Evolutionary conservation across 2,797 vertebrate species (phyloP).

Genomic region (Ctenosaura bakeri): DNA sequence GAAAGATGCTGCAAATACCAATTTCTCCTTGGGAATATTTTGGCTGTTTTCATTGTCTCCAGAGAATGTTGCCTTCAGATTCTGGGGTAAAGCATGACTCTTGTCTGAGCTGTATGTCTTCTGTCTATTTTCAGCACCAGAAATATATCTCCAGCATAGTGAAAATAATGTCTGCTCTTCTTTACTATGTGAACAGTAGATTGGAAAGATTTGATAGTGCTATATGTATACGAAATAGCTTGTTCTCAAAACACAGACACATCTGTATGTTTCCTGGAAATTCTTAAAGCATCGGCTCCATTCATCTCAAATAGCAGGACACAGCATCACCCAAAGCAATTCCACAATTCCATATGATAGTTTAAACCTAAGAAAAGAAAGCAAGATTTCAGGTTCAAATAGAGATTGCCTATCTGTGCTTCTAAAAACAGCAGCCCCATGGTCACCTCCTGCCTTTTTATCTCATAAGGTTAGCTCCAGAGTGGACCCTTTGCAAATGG

Average conservation of each 20-base stretch:
- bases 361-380: background rate
- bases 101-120: constrained; percentile 4
- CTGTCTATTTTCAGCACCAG: background rate
- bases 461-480: too few relatives aligned
- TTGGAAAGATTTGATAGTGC: constrained; percentile 20
- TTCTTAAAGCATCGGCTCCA: background rate
- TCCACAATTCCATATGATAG: background rate
- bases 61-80: background rate
- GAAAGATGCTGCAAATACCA: background rate
- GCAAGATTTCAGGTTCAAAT: too few relatives aligned
- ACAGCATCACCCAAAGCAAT: background rate
- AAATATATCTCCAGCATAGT: background rate
- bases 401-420: too few relatives aligned
- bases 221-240: constrained; percentile 20
- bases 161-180: constrained; percentile 28
- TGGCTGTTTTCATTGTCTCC: background rate
- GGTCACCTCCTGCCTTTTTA: too few relatives aligned
- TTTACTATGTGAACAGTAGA: background rate
- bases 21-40: background rate
- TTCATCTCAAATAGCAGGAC: background rate
- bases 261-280: background rate
- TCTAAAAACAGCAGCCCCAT: too few relatives aligned
- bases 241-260: background rate
- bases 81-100: background rate
- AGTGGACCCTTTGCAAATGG: too few relatives aligned